Evolutionary conservation across 2,888 invertebrate species (phyloP), one percentile per base, ranked within the genome.

Genomic region (Idaea dimidiata): DNA sequence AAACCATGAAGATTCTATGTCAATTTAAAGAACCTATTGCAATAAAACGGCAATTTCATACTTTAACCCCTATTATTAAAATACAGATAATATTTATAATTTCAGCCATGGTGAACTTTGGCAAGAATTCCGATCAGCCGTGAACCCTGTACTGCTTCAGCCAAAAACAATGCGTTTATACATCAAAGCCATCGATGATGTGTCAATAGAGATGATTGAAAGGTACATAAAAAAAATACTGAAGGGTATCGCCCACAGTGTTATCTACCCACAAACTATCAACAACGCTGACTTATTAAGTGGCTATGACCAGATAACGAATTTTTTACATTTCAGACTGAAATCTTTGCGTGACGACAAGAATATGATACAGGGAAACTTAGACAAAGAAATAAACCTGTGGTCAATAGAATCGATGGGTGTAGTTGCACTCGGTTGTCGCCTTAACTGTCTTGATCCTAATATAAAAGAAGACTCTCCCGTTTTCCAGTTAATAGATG

Each of bases 131-230:
- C 93, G 97, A 58, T 94, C 94, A 7, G 95, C 95, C 69, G 96
- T 96, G 0, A 96, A 97, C 77, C 95, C 96, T 69, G 94, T 96
- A 16, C 94, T 97, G 94, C 87, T 97, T 74, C 95, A 96, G 76
- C 95, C 96, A 0, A 94, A 94, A 73, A 95, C 94, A 0, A 95
- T 96, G 0, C 94, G 94, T 73, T 93, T 95, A 72, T 97, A 96
- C 77, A 86, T 94, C 1, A 56, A 17, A 17, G 7, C 17, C 10
- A 14, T 96, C 59, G 94, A 95, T 76, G 93, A 94, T 67, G 95
- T 96, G 0, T 95, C 95, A 0, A 80, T 89, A 54, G 94, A 95
- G 62, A 95, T 96, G 83, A 87, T 96, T 5, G 66, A 86, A 68
- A 56, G 56, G 56, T 56, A 56, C 5, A 24, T 1, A 24, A 24